Evolutionary conservation across 2,797 vertebrate genomes (phyloP).

Genomic region (Sphaeramia orbicularis): DNA sequence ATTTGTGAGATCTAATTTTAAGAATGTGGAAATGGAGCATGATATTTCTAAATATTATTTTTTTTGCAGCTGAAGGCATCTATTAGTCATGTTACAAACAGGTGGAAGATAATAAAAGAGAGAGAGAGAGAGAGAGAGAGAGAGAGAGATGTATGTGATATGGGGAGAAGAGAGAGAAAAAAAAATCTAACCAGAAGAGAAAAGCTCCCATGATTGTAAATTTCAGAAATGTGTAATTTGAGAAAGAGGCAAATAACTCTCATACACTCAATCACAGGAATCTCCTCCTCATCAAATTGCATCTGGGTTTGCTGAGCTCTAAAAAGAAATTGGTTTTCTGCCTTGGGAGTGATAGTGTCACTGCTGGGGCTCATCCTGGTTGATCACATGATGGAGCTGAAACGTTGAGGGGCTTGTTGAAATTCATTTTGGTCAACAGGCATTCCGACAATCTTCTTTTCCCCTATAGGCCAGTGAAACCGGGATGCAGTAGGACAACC

Average conservation of each 20-base stretch:
- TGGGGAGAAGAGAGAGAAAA: neutral
- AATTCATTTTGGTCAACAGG: slow-evolving; percentile 56
- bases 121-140: neutral
- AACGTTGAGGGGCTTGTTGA: slow-evolving; percentile 38
- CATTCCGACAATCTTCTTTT: slow-evolving; percentile 25
- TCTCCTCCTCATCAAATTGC: slow-evolving; percentile 81
- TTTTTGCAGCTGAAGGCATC: slow-evolving; percentile 25
- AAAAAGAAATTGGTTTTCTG: slow-evolving; percentile 86
- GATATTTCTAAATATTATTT: too few species aligned
- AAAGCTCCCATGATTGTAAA: slow-evolving; percentile 72
- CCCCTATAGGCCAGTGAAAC: slow-evolving; percentile 11
- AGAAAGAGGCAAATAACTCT: slow-evolving; percentile 78
- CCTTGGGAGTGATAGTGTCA: slow-evolving; percentile 82
- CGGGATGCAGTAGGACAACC: neutral
- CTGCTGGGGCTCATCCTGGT: slow-evolving; percentile 65
- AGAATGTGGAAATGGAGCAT: neutral
- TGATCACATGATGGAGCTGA: slow-evolving; percentile 53
- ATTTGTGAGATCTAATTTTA: neutral
- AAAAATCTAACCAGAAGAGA: neutral
- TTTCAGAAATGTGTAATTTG: slow-evolving; percentile 84
- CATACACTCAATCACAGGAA: slow-evolving; percentile 68
- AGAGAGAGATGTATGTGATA: slow-evolving; percentile 7
- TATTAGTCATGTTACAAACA: slow-evolving; percentile 70
- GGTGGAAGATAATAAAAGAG: slow-evolving; percentile 65
- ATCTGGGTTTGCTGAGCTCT: slow-evolving; percentile 81